Evolutionary conservation across 1,140 invertebrate species (phyloP).

Genomic region (Neodiprion virginianus): DNA sequence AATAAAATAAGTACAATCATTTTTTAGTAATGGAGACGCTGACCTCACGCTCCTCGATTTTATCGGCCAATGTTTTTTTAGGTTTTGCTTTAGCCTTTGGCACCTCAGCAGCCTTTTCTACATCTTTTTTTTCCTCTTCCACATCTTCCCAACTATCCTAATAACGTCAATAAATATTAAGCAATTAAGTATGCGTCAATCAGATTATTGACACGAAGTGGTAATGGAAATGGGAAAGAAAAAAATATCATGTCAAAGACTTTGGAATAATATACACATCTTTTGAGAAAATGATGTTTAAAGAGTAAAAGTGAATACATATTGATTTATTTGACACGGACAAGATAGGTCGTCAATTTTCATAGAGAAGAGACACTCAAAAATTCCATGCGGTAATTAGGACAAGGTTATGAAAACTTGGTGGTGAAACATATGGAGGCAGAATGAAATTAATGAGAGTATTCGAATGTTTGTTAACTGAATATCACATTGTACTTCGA

Average conservation of each 20-base stretch:
- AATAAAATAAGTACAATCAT: constrained; percentile 15
- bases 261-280: too few species aligned
- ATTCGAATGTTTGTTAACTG: neutral
- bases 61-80: constrained; percentile 75
- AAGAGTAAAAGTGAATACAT: too few species aligned
- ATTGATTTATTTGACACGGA: too few species aligned
- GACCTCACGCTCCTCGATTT: constrained; percentile 82
- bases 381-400: neutral
- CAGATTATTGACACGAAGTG: too few species aligned
- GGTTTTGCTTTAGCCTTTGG: constrained; percentile 67
- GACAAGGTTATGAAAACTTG: neutral
- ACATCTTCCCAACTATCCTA: constrained; percentile 88
- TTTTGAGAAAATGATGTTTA: too few species aligned
- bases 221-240: too few species aligned
- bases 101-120: constrained; percentile 59
- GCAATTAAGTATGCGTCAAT: too few species aligned
- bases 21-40: constrained; percentile 25
- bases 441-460: neutral
- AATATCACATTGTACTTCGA: constrained; percentile 26
- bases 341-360: too few species aligned
- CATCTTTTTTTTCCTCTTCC: constrained; percentile 74
- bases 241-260: too few species aligned
- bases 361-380: neutral
- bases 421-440: neutral
- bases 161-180: constrained; percentile 30